A percentile compares a stretch with the other conserved stretches of the same genome.
Evolutionary conservation across 2,113 vertebrate species (phyloP).

Genomic region (Dromiciops gliroides): DNA sequence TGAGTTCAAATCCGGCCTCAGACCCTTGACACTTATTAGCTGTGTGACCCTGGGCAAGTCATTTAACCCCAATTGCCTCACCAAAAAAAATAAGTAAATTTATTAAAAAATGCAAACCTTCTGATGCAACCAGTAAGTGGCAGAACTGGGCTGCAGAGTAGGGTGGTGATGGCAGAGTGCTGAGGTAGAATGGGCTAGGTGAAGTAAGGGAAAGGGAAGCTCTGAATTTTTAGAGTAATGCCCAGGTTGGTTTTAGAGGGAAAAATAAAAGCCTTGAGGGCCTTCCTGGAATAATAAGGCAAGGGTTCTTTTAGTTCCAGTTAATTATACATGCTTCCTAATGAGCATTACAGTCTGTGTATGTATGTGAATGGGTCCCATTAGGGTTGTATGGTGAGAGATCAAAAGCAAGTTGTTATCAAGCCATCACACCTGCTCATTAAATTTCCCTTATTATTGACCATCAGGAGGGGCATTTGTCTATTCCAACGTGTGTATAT

Average conservation of each 20-base stretch:
- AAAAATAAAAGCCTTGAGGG: neutral
- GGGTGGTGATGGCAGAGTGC: conserved; percentile 14
- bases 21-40: too few relatives aligned
- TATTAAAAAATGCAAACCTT: neutral
- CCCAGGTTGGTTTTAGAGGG: neutral
- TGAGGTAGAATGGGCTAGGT: too few relatives aligned
- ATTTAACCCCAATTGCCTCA: too few relatives aligned
- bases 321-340: conserved; percentile 62
- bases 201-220: neutral
- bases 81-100: too few relatives aligned
- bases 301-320: conserved; percentile 35
- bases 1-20: too few relatives aligned
- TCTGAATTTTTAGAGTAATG: neutral
- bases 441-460: conserved; percentile 64
- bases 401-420: conserved; percentile 55
- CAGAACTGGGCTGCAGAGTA: conserved; percentile 39
- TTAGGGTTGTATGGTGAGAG: conserved; percentile 50
- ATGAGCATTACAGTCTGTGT: conserved; percentile 9
- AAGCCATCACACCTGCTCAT: conserved; percentile 63
- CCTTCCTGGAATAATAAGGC: conserved; percentile 65
- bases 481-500: conserved; percentile 62
- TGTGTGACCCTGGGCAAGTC: too few relatives aligned
- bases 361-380: conserved; percentile 18
- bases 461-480: conserved; percentile 16
- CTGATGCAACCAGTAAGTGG: neutral